Percentiles rank a stretch among this genome's conserved stretches.
phyloP scores from a whole-genome alignment of 2,113 vertebrate genomes.

The Cygnus atratus region DNA sequence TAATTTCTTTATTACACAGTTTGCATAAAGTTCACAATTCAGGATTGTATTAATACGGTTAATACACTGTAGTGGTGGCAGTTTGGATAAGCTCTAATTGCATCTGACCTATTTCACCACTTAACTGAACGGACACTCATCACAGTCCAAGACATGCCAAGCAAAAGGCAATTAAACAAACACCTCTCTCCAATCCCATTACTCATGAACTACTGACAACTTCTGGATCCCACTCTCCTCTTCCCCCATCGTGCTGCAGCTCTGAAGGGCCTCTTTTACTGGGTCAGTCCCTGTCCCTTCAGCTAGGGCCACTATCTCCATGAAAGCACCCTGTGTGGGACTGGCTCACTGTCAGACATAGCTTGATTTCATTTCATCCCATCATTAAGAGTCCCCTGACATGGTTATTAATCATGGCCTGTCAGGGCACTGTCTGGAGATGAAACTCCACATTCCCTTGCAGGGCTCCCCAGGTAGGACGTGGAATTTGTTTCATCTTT shows the following conservation, averaged over 20 bases:
- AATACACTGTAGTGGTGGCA: neutral
- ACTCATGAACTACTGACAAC: neutral
- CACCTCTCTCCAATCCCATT: neutral
- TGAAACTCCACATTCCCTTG: conserved; percentile 17
- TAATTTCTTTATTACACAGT: neutral
- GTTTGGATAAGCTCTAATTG: neutral
- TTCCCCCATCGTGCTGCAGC: neutral
- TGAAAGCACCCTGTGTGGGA: neutral
- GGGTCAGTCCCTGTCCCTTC: neutral
- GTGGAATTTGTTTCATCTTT: conserved; percentile 60
- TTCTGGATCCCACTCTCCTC: neutral
- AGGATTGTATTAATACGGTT: neutral
- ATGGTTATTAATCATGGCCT: conserved; percentile 45
- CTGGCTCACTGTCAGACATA: neutral
- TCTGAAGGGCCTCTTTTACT: neutral
- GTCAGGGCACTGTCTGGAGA: conserved; percentile 17
- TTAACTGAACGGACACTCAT: neutral
- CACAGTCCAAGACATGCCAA: neutral
- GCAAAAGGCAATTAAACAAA: neutral
- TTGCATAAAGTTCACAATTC: neutral
- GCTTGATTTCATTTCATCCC: conserved; percentile 11
- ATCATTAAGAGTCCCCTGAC: neutral
- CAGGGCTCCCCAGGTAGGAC: neutral
- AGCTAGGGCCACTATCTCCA: neutral
- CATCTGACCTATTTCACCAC: neutral